Evolutionary conservation across 2,888 invertebrate species (phyloP), one percentile per base, ranked within the genome.

Genomic region (Drosophila gaucha): DNA sequence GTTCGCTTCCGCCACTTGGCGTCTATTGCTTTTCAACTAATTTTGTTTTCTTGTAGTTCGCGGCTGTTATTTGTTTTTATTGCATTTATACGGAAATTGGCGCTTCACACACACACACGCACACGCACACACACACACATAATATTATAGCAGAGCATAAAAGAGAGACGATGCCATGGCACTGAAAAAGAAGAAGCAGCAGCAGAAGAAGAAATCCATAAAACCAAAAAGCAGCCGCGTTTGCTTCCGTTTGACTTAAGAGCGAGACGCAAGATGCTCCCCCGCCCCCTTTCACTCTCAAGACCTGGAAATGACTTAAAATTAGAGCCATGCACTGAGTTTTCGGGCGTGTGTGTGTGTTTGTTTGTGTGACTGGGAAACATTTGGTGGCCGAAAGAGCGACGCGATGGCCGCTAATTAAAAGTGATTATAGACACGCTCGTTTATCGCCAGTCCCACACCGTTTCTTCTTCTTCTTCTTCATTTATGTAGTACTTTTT

Each of bases 51-150:
- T 82, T 82, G 83, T 85, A 78, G 67, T 69, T 86, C 60, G 85
- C 56, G 72, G 86, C 79, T 74, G 80, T 88, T 86, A 83, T 86
- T 88, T 83, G 77, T 79, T 84, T 84, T 88, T 88, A 84, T 88
- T 84, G 88, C 87, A 88, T 86, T 84, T 88, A 84, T 88, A 84
- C 86, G 84, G 84, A 88, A 84, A 84, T 88, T 88, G 88, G 88
- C 87, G 88, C 84, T 79, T 28, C 69, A 35, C 67, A 64, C 62
- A 46, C 58, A 58, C 65, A 59, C 41, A 49, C 30, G n/a, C 24
- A n/a, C 39, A 51, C n/a, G n/a, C 39, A 54, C 41, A 12, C 24
- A 39, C 55, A 31, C 44, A 24, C n/a, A 38, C 49, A 38, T 33
- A 65, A 72, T 63, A 66, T 74, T 76, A 74, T 72, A 66, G 72